phyloP scores from a whole-genome alignment of 2,888 invertebrate genomes.

The Carabus problematicus region DNA sequence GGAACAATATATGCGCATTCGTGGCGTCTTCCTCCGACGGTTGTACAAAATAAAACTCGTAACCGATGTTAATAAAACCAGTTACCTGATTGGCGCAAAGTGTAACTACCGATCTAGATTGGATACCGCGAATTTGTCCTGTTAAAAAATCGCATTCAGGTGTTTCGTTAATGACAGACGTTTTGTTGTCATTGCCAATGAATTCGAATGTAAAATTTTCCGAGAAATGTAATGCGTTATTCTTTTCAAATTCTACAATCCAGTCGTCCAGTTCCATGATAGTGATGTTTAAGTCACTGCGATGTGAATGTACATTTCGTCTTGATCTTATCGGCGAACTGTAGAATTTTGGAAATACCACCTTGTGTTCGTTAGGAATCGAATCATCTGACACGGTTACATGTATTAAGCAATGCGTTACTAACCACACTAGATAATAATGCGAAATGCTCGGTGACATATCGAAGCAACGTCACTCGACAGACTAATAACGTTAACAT shows the following conservation, averaged over 20 bases:
- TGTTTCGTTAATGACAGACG: neutral
- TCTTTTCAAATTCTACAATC: conserved; percentile 50
- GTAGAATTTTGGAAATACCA: conserved; percentile 33
- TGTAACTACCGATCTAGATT: conserved; percentile 52
- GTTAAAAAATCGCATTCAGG: conserved; percentile 23
- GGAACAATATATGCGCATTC: conserved; percentile 46
- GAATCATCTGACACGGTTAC: neutral
- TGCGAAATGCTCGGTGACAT: neutral
- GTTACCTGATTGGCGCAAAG: conserved; percentile 51
- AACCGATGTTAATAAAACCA: conserved; percentile 52
- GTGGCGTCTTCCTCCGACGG: conserved; percentile 47
- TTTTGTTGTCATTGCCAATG: conserved; percentile 45
- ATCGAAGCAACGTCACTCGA: neutral
- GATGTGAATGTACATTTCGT: conserved; percentile 7
- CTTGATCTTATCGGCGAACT: conserved; percentile 10
- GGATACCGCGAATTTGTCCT: conserved; percentile 51
- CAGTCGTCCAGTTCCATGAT: conserved; percentile 51
- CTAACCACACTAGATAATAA: neutral
- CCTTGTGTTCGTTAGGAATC: conserved; percentile 9
- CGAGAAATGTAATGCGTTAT: conserved; percentile 51
- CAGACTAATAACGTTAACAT: neutral
- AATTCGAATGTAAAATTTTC: conserved; percentile 50
- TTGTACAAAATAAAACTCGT: conserved; percentile 52
- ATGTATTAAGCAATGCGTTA: neutral
- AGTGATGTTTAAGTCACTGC: conserved; percentile 6